Conservation (phyloP, 1,140 invertebrate species). For the Dreissena rostriformis region DNA sequence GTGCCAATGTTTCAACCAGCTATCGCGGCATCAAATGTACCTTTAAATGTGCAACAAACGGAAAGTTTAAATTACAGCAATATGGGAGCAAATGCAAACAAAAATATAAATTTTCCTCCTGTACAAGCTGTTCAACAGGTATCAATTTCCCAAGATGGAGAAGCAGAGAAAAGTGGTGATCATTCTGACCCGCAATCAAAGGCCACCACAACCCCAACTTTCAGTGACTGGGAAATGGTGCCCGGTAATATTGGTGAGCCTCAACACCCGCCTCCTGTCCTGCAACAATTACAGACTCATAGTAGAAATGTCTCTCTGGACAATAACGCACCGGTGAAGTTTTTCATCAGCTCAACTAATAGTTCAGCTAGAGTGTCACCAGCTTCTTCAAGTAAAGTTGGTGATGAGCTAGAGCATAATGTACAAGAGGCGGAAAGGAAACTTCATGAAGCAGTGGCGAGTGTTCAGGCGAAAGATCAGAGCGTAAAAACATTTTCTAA, state of each 20-base stretch:
- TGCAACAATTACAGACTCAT: slow-evolving; percentile 38
- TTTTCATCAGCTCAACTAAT: slow-evolving; percentile 63
- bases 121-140: too few relatives aligned
- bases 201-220: slow-evolving; percentile 23
- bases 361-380: slow-evolving; percentile 55
- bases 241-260: slow-evolving; percentile 20
- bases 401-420: slow-evolving; percentile 1
- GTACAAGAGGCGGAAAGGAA: neutral
- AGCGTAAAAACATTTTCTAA: neutral
- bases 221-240: slow-evolving; percentile 75
- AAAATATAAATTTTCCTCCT: neutral
- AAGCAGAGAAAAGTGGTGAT: neutral
- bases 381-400: slow-evolving; percentile 19
- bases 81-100: too few relatives aligned
- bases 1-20: neutral
- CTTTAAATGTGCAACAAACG: neutral
- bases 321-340: slow-evolving; percentile 61
- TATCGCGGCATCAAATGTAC: neutral
- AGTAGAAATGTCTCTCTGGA: slow-evolving; percentile 68
- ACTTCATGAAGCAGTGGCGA: slow-evolving; percentile 16
- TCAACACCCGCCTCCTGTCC: neutral
- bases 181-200: slow-evolving; percentile 45
- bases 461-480: slow-evolving; percentile 15
- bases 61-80: neutral
- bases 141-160: neutral